A percentile compares a stretch with the other conserved stretches of the same genome.
Evolutionary conservation across 2,113 vertebrate genomes (phyloP).

Genomic region (Megaleporinus macrocephalus): DNA sequence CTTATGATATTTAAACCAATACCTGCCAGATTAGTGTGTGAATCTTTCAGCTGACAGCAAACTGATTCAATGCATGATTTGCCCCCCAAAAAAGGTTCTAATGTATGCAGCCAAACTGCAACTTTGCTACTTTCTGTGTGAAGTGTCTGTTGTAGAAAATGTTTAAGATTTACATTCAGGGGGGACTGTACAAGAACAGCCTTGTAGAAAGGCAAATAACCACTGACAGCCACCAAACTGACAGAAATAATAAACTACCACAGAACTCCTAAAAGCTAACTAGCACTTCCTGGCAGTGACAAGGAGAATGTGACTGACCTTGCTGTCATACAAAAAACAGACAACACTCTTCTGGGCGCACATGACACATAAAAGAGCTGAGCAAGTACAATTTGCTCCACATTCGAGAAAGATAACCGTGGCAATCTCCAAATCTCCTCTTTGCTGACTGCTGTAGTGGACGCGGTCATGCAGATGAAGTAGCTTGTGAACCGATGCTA

Average conservation of each 20-base stretch:
- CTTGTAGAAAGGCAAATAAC: no score
- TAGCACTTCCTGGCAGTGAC: background rate
- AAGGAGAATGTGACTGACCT: background rate
- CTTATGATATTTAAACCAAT: no score
- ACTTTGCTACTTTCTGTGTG: no score
- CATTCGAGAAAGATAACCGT: background rate
- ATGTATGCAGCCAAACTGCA: no score
- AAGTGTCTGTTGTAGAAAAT: no score
- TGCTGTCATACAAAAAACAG: background rate
- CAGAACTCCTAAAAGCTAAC: background rate
- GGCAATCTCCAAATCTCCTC: background rate
- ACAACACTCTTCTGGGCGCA: background rate
- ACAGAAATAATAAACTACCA: background rate
- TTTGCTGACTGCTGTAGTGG: background rate
- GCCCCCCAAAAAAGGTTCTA: no score
- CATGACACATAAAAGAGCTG: no score
- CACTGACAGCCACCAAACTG: background rate
- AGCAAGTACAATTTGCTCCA: background rate
- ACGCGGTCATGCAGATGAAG: conserved; percentile 55
- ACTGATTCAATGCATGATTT: no score
- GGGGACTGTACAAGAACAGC: no score
- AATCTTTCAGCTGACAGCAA: no score
- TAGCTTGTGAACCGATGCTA: conserved; percentile 20
- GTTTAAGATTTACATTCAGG: no score
- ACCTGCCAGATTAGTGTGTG: no score